A percentile compares a stretch with the other conserved stretches of the same genome.
Conservation (phyloP, 2,113 vertebrate genomes). For the Catharus minimus region DNA sequence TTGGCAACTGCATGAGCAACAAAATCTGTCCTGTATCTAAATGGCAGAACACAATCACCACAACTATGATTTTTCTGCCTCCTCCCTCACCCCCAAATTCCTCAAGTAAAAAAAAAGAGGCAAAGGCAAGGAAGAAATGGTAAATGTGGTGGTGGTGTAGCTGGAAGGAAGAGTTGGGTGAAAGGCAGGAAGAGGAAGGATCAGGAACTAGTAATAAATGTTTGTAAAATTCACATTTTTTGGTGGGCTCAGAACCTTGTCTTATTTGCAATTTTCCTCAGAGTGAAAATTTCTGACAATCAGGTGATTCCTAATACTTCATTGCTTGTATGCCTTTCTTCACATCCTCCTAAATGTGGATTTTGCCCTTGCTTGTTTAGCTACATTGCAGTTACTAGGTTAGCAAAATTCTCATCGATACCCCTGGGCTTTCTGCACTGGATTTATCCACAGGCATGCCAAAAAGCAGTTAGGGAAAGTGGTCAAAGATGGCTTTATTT, state of each 20-base stretch:
- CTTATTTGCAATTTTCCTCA: background rate
- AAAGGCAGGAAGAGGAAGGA: background rate
- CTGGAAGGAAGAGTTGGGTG: background rate
- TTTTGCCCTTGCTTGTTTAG: background rate
- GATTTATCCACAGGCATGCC: background rate
- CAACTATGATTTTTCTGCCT: background rate
- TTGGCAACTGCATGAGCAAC: background rate
- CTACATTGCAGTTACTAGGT: background rate
- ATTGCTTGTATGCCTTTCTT: background rate
- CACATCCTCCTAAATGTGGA: background rate
- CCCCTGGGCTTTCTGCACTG: background rate
- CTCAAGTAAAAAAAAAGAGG: background rate
- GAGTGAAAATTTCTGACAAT: background rate
- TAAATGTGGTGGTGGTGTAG: background rate
- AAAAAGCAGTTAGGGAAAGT: background rate
- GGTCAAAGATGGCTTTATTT: background rate
- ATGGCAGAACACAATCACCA: background rate
- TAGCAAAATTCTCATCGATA: background rate
- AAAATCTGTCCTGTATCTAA: background rate
- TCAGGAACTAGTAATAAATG: background rate
- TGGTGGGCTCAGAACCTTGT: background rate
- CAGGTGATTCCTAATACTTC: background rate
- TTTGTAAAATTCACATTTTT: background rate
- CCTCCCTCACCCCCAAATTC: accelerated
- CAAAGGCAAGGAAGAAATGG: background rate